A percentile compares a stretch with the other conserved stretches of the same genome.
phyloP scores from a whole-genome alignment of 2,113 vertebrate genomes.

The Ardeotis arabs region DNA sequence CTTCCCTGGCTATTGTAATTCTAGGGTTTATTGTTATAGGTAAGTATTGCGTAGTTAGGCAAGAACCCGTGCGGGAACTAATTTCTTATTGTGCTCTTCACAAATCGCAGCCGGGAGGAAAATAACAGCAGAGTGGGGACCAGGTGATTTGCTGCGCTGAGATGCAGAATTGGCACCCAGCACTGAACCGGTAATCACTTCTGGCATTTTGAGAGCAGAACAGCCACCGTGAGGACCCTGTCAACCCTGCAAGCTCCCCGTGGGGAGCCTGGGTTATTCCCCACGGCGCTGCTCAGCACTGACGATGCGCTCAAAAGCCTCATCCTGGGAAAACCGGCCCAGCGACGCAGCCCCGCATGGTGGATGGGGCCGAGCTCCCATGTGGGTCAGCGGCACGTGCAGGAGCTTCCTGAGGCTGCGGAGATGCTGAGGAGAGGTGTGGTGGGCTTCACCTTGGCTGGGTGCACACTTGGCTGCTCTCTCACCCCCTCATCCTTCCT shows the following conservation, averaged over 20 bases:
- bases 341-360: background rate
- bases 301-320: background rate
- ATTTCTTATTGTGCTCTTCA: background rate
- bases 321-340: background rate
- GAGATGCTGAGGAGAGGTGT: background rate
- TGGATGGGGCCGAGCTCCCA: background rate
- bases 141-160: background rate
- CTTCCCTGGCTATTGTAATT: slow-evolving; percentile 12
- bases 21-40: background rate
- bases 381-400: rapidly evolving
- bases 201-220: background rate
- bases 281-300: background rate
- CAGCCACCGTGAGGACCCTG: background rate
- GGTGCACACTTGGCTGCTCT: background rate
- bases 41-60: background rate
- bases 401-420: background rate
- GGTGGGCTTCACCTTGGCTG: background rate
- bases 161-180: background rate
- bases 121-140: background rate
- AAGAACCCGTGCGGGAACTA: background rate
- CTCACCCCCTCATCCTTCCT: background rate
- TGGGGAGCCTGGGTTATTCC: background rate
- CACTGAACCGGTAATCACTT: background rate
- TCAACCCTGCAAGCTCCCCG: background rate
- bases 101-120: background rate